Conservation (phyloP, 2,888 invertebrate genomes). For the Spisula solida region DNA sequence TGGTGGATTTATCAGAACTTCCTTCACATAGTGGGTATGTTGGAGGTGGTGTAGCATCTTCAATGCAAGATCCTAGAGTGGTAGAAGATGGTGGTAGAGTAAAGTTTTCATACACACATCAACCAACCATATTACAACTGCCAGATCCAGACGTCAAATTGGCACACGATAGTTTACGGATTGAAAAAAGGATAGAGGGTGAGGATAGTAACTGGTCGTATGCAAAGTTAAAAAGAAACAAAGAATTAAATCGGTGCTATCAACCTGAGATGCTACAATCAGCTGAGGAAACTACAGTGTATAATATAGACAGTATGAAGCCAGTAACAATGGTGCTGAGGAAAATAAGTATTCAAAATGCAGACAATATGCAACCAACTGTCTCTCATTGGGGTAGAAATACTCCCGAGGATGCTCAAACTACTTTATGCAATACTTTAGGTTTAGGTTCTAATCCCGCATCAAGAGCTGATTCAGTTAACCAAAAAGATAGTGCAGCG, state of each 20-base stretch:
- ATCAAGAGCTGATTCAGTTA: slow-evolving; percentile 51
- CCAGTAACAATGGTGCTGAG: slow-evolving; percentile 68
- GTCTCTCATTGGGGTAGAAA: slow-evolving; percentile 7
- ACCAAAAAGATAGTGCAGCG: slow-evolving; percentile 22
- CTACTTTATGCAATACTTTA: slow-evolving; percentile 37
- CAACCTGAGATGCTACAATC: slow-evolving; percentile 39
- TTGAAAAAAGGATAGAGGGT: slow-evolving; percentile 52
- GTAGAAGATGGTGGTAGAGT: slow-evolving; percentile 38
- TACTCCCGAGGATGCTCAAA: slow-evolving; percentile 21
- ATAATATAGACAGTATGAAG: slow-evolving; percentile 60
- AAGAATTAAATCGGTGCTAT: slow-evolving; percentile 62
- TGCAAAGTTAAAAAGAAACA: slow-evolving; percentile 65
- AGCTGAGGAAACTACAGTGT: slow-evolving; percentile 55
- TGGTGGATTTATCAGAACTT: slow-evolving; percentile 67
- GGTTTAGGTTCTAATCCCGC: slow-evolving; percentile 17
- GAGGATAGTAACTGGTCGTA: slow-evolving; percentile 59
- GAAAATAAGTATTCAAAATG: slow-evolving; percentile 70
- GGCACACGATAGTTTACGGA: slow-evolving; percentile 47
- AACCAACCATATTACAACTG: slow-evolving; percentile 64
- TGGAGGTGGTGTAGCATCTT: background rate
- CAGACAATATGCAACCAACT: slow-evolving; percentile 55
- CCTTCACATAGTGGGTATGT: slow-evolving; percentile 46
- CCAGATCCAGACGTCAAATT: slow-evolving; percentile 62
- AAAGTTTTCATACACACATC: slow-evolving; percentile 70
- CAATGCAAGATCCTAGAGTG: slow-evolving; percentile 1